These are phyloP conservation scores for Alcis repandata DNA, from an alignment of 2,888 invertebrate genomes.

Conservation along the genomic window DNA sequence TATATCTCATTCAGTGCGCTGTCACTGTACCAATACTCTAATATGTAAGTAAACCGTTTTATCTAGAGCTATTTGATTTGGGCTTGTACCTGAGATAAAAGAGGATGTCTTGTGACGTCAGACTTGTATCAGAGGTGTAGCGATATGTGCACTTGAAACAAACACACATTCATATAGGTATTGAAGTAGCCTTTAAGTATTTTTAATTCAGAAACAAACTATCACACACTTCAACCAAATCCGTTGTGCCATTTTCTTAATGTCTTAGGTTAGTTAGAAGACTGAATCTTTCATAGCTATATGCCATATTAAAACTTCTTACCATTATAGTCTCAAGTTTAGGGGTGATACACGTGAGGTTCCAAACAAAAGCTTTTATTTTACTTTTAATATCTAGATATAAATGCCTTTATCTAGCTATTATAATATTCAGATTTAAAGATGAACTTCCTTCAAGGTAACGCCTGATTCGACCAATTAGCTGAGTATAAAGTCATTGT, in stretches of 20 bases:
- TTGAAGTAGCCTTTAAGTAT: too few species aligned
- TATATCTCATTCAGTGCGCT: slow-evolving; percentile 2
- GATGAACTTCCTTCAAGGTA: not conserved
- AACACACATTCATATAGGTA: not conserved
- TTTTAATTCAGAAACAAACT: not conserved
- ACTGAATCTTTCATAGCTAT: too few species aligned
- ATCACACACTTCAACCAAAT: too few species aligned
- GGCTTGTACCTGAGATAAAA: slow-evolving; percentile 40
- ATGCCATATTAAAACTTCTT: too few species aligned
- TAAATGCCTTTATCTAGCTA: too few species aligned
- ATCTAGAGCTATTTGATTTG: slow-evolving; percentile 27
- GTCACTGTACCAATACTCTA: slow-evolving; percentile 17
- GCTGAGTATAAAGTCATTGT: not conserved
- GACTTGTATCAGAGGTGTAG: not conserved
- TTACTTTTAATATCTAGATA: too few species aligned
- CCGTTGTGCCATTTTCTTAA: too few species aligned
- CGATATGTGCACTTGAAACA: not conserved
- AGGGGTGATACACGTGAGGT: too few species aligned
- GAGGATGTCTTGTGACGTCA: slow-evolving; percentile 39
- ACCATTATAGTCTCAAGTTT: too few species aligned
- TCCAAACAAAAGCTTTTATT: too few species aligned
- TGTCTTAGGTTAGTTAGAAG: too few species aligned
- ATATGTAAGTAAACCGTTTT: slow-evolving; percentile 25
- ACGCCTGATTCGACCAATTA: not conserved
- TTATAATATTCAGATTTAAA: not conserved